Evolutionary conservation across 2,888 invertebrate species (phyloP).

Genomic region (Rhynchonema sp.): DNA sequence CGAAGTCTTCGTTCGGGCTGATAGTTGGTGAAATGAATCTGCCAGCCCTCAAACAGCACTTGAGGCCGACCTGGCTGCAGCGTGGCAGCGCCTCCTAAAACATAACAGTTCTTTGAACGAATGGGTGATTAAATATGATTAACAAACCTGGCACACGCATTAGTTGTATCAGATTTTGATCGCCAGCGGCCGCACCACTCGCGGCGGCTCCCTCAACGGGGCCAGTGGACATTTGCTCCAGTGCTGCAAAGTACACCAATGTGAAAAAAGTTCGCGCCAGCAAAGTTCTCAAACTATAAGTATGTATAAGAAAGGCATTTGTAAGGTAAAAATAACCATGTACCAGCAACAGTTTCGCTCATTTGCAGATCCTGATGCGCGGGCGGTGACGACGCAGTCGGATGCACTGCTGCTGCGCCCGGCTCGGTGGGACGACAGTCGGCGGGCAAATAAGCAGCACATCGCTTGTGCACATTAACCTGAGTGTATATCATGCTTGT

Average conservation of each 20-base stretch:
- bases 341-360: not conserved
- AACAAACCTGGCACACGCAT: not conserved
- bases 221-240: not conserved
- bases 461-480: conserved; percentile 27
- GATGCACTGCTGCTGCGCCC: not conserved
- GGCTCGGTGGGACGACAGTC: conserved; percentile 21
- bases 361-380: not conserved
- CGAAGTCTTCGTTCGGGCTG: conserved; percentile 20
- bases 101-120: not conserved
- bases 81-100: too few species aligned
- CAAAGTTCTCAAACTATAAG: not conserved
- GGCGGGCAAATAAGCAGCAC: conserved; percentile 16
- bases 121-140: not conserved
- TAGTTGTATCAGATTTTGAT: not conserved
- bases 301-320: too few species aligned
- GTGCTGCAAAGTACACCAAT: too few species aligned
- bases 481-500: conserved; percentile 5
- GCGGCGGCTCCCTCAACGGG: too few species aligned
- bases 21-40: conserved; percentile 23
- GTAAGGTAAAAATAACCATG: not conserved
- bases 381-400: not conserved
- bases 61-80: too few species aligned
- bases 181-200: not conserved
- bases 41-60: conserved; percentile 22
- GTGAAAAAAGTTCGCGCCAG: too few species aligned